phyloP scores from a whole-genome alignment of 2,888 invertebrate species.

The Thecocarcelia acutangulata region DNA sequence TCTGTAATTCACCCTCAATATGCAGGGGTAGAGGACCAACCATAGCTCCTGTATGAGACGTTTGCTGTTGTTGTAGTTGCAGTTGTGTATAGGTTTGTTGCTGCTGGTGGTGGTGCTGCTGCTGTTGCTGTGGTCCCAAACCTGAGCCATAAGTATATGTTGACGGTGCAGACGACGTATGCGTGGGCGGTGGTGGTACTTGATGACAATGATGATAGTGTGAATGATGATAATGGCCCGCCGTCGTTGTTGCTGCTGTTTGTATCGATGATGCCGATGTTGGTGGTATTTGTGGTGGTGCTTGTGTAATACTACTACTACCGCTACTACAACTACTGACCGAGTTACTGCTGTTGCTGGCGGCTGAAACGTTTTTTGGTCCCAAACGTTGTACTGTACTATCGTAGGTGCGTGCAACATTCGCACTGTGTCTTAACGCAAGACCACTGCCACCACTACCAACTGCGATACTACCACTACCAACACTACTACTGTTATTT shows the following conservation, averaged over 20 bases:
- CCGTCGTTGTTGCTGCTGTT: constrained; percentile 77
- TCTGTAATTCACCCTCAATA: constrained; percentile 92
- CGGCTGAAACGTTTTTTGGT: constrained; percentile 73
- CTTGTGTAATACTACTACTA: constrained; percentile 64
- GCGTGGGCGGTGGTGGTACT: constrained; percentile 75
- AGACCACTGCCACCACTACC: constrained; percentile 31
- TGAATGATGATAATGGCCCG: constrained; percentile 78
- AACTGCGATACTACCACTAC: constrained; percentile 52
- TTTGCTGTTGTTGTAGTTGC: constrained; percentile 47
- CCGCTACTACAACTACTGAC: constrained; percentile 72
- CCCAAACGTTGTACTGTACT: constrained; percentile 73
- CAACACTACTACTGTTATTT: constrained; percentile 77
- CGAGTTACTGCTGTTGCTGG: constrained; percentile 74
- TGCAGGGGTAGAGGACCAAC: constrained; percentile 79
- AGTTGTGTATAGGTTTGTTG: constrained; percentile 36
- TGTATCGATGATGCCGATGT: constrained; percentile 57
- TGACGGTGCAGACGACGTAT: constrained; percentile 69
- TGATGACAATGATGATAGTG: constrained; percentile 82
- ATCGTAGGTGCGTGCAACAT: constrained; percentile 72
- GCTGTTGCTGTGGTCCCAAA: constrained; percentile 68
- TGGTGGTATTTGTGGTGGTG: constrained; percentile 61
- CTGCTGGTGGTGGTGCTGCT: constrained; percentile 45
- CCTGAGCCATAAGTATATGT: constrained; percentile 69
- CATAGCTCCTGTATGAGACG: constrained; percentile 62
- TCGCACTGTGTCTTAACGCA: constrained; percentile 71